Conservation (phyloP, 2,888 invertebrate species). For the Iselma pallidipennis region DNA sequence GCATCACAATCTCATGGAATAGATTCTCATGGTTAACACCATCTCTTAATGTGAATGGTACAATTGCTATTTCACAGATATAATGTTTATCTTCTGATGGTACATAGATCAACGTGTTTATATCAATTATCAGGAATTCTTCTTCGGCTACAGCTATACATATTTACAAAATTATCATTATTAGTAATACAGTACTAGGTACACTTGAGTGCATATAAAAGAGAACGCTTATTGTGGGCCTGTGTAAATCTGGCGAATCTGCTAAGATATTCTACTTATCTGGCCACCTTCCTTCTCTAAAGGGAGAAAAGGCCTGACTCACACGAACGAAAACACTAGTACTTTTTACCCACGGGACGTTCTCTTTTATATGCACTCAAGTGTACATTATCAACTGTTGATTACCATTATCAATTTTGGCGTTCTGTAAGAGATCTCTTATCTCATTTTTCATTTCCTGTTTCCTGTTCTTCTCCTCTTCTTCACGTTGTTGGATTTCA, state of each 20-base stretch:
- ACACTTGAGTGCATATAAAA: no score
- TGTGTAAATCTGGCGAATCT: no score
- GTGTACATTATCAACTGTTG: no score
- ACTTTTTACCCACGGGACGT: no score
- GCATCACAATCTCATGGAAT: constrained; percentile 36
- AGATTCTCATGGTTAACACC: constrained; percentile 37
- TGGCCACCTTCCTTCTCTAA: no score
- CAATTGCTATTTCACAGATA: constrained; percentile 32
- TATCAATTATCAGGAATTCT: constrained; percentile 39
- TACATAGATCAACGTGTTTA: constrained; percentile 39
- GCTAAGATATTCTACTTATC: no score
- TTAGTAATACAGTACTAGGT: no score
- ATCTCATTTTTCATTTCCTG: constrained; percentile 34
- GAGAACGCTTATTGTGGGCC: no score
- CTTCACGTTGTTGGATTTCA: constrained; percentile 26
- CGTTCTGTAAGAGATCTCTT: background rate
- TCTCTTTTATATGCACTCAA: no score
- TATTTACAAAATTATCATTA: background rate
- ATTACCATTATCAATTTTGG: constrained; percentile 2
- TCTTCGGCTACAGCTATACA: constrained; percentile 21
- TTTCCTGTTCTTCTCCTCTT: constrained; percentile 22
- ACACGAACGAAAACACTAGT: no score
- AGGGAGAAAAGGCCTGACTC: no score
- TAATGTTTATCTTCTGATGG: constrained; percentile 6
- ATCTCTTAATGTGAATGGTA: constrained; percentile 37